phyloP scores from a whole-genome alignment of 1,140 invertebrate species.

The Megalonaias nervosa region DNA sequence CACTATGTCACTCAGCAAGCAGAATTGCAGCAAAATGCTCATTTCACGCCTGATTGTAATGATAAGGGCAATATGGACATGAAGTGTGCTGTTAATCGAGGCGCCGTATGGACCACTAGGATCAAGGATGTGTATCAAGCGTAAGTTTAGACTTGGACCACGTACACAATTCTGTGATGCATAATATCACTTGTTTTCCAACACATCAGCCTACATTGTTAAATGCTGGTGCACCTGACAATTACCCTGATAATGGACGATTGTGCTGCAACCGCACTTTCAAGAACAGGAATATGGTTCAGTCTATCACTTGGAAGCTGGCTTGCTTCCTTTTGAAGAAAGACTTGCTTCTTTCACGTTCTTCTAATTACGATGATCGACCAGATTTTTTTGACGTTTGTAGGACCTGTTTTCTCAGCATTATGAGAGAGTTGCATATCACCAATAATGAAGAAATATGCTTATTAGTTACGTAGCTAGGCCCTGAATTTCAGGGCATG shows the following conservation, averaged over 20 bases:
- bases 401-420: conserved; percentile 28
- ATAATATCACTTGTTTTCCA: too few relatives aligned
- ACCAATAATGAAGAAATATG: conserved; percentile 30
- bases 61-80: neutral
- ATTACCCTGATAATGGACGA: too few relatives aligned
- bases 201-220: too few relatives aligned
- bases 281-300: neutral
- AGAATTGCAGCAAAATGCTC: neutral
- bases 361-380: neutral
- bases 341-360: neutral
- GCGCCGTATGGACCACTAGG: too few relatives aligned
- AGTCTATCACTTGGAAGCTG: neutral
- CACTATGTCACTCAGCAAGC: neutral
- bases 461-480: conserved; percentile 27
- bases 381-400: neutral
- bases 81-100: too few relatives aligned
- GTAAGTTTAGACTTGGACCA: too few relatives aligned
- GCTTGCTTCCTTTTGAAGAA: neutral
- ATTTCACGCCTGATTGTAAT: neutral
- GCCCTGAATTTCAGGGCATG: conserved; percentile 28
- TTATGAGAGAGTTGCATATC: conserved; percentile 22
- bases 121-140: too few relatives aligned
- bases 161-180: too few relatives aligned
- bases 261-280: too few relatives aligned
- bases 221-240: too few relatives aligned